Evolutionary conservation across 2,888 invertebrate species (phyloP), one percentile per base, ranked within the genome.

Genomic region (Leptopterna dolabrata): DNA sequence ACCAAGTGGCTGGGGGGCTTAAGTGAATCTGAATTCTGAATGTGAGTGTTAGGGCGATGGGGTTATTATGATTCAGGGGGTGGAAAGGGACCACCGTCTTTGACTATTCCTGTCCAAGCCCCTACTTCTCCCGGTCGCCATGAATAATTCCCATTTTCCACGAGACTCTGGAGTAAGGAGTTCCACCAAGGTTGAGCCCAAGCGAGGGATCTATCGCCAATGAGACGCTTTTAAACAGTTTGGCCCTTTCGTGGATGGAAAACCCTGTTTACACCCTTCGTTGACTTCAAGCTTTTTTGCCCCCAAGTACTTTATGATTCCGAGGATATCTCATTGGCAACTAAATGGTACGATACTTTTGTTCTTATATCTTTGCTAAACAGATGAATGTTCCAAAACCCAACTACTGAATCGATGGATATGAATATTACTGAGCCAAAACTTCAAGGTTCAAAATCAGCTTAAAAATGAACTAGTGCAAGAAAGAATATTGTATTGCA

Each of bases 61-160:
- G 19, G 45, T 24, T 78, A 78, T 78, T 78, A 78, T 78, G 78
- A 78, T 78, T 78, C 78, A 78, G 45, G 45, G 78, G 78, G 41
- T 16, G 78, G 36, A 36, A 76, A 45, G 24, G 78, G n/a, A 41
- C 41, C 11, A 27, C 29, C 36, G 41, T 24, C 78, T 43, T 43
- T 78, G 41, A 78, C 78, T 78, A 78, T 78, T 78, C 78, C 27
- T 63, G 24, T 63, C 63, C 63, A 55, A 19, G 55, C 55, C 76
- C 19, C 41, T 41, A 41, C 43, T 76, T 71, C 27, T 14, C 45
- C 19, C 43, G 41, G 13, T 9, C 45, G 14, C 78, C 78, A 78
- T 78, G 78, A 78, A 78, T 78, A 78, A 78, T 78, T 78, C 78
- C 45, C 27, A 45, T 45, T 63, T 63, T 27, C 63, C 51, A 6